These are phyloP conservation scores for Molothrus ater DNA, from an alignment of 2,797 vertebrate species.

Conservation along the genomic window DNA sequence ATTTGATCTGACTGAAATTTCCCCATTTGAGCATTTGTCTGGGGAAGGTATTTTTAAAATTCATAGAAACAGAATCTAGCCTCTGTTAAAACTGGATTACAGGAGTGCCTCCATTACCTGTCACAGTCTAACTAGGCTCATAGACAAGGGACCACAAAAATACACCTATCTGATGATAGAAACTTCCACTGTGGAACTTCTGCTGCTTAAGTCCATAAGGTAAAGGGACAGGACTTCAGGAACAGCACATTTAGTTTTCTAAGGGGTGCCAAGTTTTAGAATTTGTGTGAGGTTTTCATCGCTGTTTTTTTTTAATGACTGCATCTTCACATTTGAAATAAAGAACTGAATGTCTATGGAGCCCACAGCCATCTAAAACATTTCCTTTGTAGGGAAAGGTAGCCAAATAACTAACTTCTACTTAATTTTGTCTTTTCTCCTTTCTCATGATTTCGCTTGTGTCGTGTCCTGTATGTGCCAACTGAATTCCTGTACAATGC, in stretches of 20 bases:
- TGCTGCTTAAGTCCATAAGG: not conserved
- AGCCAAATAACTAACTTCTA: not conserved
- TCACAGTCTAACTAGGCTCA: not conserved
- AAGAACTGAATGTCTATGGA: not conserved
- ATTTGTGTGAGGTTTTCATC: fast-evolving
- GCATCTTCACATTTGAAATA: not conserved
- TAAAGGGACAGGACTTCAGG: not conserved
- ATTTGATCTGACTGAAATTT: not conserved
- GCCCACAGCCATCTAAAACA: not conserved
- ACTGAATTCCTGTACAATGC: not conserved
- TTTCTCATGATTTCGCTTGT: not conserved
- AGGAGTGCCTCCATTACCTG: not conserved
- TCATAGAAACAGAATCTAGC: not conserved
- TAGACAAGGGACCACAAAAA: not conserved
- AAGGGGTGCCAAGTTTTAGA: not conserved
- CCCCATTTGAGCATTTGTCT: not conserved
- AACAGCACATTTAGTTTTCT: not conserved
- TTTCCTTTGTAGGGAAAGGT: not conserved
- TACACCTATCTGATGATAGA: not conserved
- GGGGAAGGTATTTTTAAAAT: not conserved
- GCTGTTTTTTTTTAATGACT: not conserved
- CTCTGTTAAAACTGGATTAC: not conserved
- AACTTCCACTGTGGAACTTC: not conserved
- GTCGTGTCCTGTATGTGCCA: not conserved
- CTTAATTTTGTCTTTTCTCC: not conserved